These are phyloP conservation scores for Kryphioiulus occultus DNA, from an alignment of 2,888 invertebrate species.

Conservation along the genomic window DNA sequence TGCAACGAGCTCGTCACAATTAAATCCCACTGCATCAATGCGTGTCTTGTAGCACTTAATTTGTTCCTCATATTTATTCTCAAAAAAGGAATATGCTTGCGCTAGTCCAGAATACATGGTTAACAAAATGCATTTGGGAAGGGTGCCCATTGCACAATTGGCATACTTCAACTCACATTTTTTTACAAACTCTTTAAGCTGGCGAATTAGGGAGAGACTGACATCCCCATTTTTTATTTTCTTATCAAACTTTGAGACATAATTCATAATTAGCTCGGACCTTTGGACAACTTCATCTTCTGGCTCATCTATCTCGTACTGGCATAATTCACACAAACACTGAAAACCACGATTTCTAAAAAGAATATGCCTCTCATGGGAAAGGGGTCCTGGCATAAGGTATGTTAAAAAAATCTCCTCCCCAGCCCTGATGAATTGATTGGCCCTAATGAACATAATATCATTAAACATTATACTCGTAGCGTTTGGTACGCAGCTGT, in stretches of 20 bases:
- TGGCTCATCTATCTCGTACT: background rate
- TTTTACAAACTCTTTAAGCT: background rate
- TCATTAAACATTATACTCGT: constrained; percentile 17
- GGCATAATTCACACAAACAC: background rate
- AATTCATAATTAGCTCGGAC: background rate
- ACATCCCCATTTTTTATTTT: background rate
- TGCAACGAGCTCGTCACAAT: background rate
- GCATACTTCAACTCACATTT: background rate
- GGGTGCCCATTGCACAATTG: background rate
- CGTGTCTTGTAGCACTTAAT: background rate
- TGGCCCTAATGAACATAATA: background rate
- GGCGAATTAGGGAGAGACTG: background rate
- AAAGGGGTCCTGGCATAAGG: too few relatives aligned
- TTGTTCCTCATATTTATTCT: background rate
- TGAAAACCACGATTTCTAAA: constrained; percentile 47
- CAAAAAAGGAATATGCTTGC: background rate
- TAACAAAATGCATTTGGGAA: background rate
- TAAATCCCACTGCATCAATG: background rate
- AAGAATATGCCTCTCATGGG: too few relatives aligned
- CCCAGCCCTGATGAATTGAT: background rate
- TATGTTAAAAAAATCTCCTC: too few relatives aligned
- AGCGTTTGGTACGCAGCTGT: constrained; percentile 24
- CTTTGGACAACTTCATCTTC: background rate
- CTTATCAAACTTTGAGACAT: background rate
- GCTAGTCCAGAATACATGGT: background rate